phyloP scores from a whole-genome alignment of 2,888 invertebrate species.

The Fragum whitleyi region DNA sequence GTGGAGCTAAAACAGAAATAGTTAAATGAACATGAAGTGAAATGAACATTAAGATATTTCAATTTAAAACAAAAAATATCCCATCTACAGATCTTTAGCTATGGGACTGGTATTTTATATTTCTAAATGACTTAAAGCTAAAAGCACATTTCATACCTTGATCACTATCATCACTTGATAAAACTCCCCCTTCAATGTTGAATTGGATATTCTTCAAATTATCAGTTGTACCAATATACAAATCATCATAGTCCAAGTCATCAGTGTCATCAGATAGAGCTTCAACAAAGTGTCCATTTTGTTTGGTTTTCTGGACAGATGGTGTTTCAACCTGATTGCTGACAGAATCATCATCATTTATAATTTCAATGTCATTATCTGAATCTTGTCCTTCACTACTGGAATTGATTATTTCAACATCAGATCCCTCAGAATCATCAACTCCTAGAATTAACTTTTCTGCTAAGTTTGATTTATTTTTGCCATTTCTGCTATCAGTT shows the following conservation, averaged over 20 bases:
- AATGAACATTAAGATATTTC: too few relatives aligned
- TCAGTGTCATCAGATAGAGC: neutral
- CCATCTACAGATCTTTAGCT: too few relatives aligned
- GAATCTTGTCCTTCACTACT: neutral
- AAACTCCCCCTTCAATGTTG: neutral
- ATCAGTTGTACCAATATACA: neutral
- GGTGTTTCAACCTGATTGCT: neutral
- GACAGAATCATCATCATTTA: constrained; percentile 1
- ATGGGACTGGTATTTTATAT: too few relatives aligned
- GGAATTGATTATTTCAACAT: neutral
- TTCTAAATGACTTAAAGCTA: too few relatives aligned
- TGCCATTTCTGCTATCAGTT: neutral
- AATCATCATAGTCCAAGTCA: neutral
- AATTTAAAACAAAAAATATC: too few relatives aligned
- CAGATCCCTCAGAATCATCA: neutral
- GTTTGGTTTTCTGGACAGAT: neutral
- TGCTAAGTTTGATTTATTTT: neutral
- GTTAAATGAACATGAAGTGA: too few relatives aligned
- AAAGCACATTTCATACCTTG: neutral
- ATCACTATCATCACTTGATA: neutral
- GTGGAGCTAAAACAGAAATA: too few relatives aligned
- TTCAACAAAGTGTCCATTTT: neutral
- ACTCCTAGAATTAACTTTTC: neutral
- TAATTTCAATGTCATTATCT: neutral
- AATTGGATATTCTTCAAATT: neutral